Evolutionary conservation across 2,888 invertebrate genomes (phyloP).

Genomic region (Tenthredo mesomela): DNA sequence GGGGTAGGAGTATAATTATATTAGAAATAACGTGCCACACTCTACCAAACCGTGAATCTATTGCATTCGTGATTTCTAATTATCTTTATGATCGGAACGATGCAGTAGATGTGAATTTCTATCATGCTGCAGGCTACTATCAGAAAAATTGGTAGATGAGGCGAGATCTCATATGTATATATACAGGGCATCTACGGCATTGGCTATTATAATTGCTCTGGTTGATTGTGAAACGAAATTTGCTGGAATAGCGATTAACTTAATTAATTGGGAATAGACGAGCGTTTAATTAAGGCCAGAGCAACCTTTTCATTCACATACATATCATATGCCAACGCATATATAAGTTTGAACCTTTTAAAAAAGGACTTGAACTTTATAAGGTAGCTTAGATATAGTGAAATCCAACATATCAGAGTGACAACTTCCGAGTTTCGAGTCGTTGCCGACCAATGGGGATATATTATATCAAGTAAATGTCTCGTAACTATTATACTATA

Average conservation of each 20-base stretch:
- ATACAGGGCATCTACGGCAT: conserved; percentile 6
- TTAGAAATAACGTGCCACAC: conserved; percentile 12
- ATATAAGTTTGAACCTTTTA: conserved; percentile 26
- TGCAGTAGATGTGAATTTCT: conserved; percentile 4
- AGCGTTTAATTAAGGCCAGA: neutral
- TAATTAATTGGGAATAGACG: neutral
- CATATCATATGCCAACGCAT: conserved; percentile 38
- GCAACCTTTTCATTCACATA: conserved; percentile 18
- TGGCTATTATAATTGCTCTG: conserved; percentile 1
- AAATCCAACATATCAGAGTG: conserved; percentile 47
- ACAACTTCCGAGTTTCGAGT: conserved; percentile 42
- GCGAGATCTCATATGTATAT: conserved; percentile 11
- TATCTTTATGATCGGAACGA: neutral
- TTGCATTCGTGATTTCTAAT: neutral
- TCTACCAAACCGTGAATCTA: neutral
- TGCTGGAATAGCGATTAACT: neutral
- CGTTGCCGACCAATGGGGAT: conserved; percentile 33
- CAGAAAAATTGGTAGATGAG: conserved; percentile 25
- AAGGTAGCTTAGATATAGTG: neutral
- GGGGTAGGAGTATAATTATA: neutral
- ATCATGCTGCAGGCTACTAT: neutral
- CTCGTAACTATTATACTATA: conserved; percentile 23
- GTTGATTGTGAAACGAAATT: neutral
- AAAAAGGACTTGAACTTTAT: conserved; percentile 16
- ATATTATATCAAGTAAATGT: conserved; percentile 16